Base-by-base conservation (phyloP, 23 tunicate genomes). In the Botrylloides violaceus region DNA sequence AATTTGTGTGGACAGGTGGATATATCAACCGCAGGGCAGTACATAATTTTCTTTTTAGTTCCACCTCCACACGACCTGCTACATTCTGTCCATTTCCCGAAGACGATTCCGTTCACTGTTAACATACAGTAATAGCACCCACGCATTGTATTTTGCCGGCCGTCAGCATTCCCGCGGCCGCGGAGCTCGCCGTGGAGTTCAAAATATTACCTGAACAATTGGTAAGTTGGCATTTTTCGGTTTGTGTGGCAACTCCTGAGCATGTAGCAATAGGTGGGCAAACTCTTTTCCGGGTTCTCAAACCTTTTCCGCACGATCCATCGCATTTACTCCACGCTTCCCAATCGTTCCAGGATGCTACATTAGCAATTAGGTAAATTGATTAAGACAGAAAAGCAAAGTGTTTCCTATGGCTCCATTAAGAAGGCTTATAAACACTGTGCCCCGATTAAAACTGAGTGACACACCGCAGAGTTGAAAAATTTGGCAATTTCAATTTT, bases 41-140 rank as follows among this genome's bases (percentile, higher is more conserved):
- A 64, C 4, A 37, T 49, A 12, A 80, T 59, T 3, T 64, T 23
- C 37, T 20, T 38, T 18, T 70, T 36, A 19, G 84, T 71, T 61
- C 84, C 84, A 18, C 77, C 66, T 23, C 74, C 84, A 71, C 84
- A 80, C 7, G 84, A 3, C 26, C 43, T 59, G 9, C 76, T 57
- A 49, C 84, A 80, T 35, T 77, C 24, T 1, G 77, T 71, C 77
- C 77, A 80, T 28, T 49, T 27, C 58, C 71, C 35, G 26, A 72
- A 80, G 12, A 36, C 26, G 7, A 61, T 31, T 29, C 35, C 70
- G 26, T 43, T 43, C 15, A 15, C 53, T 43, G 53, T 7, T n/a
- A n/a, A n/a, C n/a, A n/a, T n/a, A n/a, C n/a, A n/a, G n/a, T n/a
- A n/a, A n/a, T n/a, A n/a, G n/a, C n/a, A n/a, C n/a, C n/a, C n/a